Base-by-base conservation (phyloP, 2,888 invertebrate genomes). In the Chrysolina americana region DNA sequence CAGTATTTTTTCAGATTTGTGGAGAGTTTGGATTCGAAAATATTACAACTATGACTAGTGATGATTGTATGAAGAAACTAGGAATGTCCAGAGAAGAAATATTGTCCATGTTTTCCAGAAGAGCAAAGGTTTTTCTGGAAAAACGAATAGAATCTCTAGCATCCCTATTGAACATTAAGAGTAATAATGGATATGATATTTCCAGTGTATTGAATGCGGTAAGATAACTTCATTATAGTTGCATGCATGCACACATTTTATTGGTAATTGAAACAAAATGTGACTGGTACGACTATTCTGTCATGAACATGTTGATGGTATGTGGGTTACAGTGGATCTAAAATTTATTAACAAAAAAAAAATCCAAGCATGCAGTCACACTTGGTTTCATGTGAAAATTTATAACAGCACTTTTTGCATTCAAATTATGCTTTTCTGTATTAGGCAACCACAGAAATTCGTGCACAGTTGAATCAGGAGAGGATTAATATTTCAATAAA, bases 1-100 rank as follows among this genome's bases (percentile, higher is more conserved):
- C 19, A 9, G 2, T 13, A 2, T 66, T 71, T 48, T 80, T 78
- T 44, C 73, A 85, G 85, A 81, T 85, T 74, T 85, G 85, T 71
- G 84, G 85, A 6, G 81, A 81, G 6, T 85, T 85, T 76, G 85
- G 85, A 0, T 80, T 80, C 15, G 76, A 81, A 59, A 81, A 83
- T 70, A 79, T 82, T 36, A 77, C 78, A 70, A 70, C 74, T 28
- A 50, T 83, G 64, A 79, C 74, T 6, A 74, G 80, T 3, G 70
- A 78, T 28, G 73, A 77, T 28, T 81, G 82, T 70, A 53, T 68
- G 44, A 23, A 70, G 56, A 78, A 74, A 53, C 19, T 81, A 15
- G 81, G 82, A 1, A 75, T 77, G 15, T 74, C 81, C 1, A 81
- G 78, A 53, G 77, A 79, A 56, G 80, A 81, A 48, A 77, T 84